Evolutionary conservation across 2,113 vertebrate species (phyloP).

Genomic region (Coryphaenoides rupestris): DNA sequence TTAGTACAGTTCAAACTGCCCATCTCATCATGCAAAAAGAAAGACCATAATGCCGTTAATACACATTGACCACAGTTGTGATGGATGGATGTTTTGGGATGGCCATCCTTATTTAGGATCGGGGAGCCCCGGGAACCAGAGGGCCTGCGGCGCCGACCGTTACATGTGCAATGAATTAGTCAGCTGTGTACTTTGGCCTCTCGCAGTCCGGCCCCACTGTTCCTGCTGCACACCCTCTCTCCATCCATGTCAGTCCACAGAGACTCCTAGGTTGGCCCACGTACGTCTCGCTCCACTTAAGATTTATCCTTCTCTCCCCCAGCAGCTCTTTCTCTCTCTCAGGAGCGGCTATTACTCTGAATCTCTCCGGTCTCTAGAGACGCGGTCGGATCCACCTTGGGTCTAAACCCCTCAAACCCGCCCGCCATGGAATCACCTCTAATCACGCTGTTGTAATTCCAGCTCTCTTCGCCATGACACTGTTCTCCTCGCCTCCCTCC

Average conservation of each 20-base stretch:
- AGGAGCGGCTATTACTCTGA: conserved; percentile 32
- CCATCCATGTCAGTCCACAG: conserved; percentile 28
- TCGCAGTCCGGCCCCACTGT: conserved; percentile 22
- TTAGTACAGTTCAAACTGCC: too few relatives aligned
- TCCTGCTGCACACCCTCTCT: background rate
- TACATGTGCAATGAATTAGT: conserved; percentile 37
- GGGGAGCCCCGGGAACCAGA: conserved; percentile 19
- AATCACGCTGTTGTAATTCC: conserved; percentile 17
- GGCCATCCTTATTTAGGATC: conserved; percentile 2
- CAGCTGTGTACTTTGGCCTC: conserved; percentile 27
- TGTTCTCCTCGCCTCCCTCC: background rate
- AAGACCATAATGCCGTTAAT: too few relatives aligned
- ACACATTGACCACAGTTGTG: background rate
- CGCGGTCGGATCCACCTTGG: conserved; percentile 20
- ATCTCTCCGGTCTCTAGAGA: conserved; percentile 2
- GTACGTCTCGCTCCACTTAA: background rate
- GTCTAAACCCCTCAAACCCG: conserved; percentile 1
- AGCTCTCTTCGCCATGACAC: background rate
- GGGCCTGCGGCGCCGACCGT: conserved; percentile 2
- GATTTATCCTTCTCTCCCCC: conserved; percentile 13
- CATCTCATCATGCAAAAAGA: too few relatives aligned
- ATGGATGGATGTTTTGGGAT: conserved; percentile 4
- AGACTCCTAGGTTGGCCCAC: conserved; percentile 19
- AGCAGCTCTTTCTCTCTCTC: conserved; percentile 1
- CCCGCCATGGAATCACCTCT: conserved; percentile 17